A percentile compares a stretch with the other conserved stretches of the same genome.
Conservation (phyloP, 2,888 invertebrate genomes). For the Pinctada fucata region DNA sequence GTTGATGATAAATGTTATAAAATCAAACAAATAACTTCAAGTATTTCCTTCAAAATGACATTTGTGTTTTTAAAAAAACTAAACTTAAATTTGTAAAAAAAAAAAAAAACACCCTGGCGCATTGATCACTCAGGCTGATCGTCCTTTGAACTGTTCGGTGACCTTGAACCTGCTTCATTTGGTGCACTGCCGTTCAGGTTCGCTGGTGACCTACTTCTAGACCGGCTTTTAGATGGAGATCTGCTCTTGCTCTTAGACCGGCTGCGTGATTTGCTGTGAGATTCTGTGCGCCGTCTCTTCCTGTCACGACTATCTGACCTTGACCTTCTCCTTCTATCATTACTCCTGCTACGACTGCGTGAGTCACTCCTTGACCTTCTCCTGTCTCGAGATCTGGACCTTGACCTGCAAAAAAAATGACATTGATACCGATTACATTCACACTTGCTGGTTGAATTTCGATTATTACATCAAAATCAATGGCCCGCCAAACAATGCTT, state of each 20-base stretch:
- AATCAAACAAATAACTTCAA: too few species aligned
- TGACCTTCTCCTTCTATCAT: conserved; percentile 26
- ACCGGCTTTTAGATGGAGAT: conserved; percentile 33
- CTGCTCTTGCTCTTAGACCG: conserved; percentile 36
- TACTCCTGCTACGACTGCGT: conserved; percentile 26
- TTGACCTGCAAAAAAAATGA: conserved; percentile 31
- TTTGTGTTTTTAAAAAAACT: too few species aligned
- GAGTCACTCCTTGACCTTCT: conserved; percentile 35
- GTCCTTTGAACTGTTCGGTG: conserved; percentile 16
- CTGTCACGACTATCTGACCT: conserved; percentile 36
- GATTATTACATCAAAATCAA: background rate
- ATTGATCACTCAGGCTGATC: conserved; percentile 1
- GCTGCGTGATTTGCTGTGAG: conserved; percentile 33
- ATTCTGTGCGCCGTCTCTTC: conserved; percentile 25
- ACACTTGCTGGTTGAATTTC: background rate
- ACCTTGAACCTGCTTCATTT: conserved; percentile 26
- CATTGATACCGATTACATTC: background rate
- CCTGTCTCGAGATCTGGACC: conserved; percentile 43
- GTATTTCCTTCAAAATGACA: too few species aligned
- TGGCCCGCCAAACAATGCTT: too few species aligned
- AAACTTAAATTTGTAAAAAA: too few species aligned
- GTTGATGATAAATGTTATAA: too few species aligned
- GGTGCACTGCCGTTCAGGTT: conserved; percentile 22
- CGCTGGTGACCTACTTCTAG: conserved; percentile 35
- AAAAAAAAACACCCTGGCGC: background rate